Evolutionary conservation across 2,797 vertebrate genomes (phyloP).

Genomic region (Schizopygopsis pylzovi): DNA sequence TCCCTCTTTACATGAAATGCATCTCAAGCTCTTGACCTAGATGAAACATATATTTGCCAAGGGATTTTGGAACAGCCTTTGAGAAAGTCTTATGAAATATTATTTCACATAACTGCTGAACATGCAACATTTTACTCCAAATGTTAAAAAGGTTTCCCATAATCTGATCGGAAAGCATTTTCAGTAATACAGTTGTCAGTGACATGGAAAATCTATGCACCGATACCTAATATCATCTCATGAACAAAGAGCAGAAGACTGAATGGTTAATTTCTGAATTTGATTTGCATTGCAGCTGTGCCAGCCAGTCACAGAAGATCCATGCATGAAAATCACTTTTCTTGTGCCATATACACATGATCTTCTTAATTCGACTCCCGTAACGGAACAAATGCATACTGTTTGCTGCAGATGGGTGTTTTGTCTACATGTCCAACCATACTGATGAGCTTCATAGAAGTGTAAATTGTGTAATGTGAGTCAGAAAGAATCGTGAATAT

Average conservation of each 20-base stretch:
- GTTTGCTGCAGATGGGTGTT: not conserved
- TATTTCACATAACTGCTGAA: conserved; percentile 24
- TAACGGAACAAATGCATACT: not conserved
- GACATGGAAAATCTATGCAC: conserved; percentile 37
- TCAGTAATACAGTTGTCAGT: conserved; percentile 10
- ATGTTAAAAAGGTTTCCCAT: conserved; percentile 20
- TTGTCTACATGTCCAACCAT: not conserved
- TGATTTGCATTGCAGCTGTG: conserved; percentile 68
- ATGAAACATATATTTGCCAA: conserved; percentile 71
- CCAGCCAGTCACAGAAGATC: conserved; percentile 55
- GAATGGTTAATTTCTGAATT: conserved; percentile 68
- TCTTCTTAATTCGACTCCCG: conserved; percentile 6
- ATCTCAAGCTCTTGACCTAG: conserved; percentile 71
- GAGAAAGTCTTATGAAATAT: not conserved
- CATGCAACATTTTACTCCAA: conserved; percentile 23
- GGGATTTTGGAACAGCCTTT: conserved; percentile 66
- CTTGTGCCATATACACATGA: conserved; percentile 60
- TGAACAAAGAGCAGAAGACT: conserved; percentile 28
- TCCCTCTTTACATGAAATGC: conserved; percentile 66
- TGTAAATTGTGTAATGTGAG: not conserved
- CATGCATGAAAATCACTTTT: conserved; percentile 74
- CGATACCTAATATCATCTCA: conserved; percentile 43
- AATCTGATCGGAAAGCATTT: conserved; percentile 19
- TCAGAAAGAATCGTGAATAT: not conserved
- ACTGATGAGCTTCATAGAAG: not conserved